Evolutionary conservation across 2,888 invertebrate species (phyloP).

Genomic region (Cosmorhoe ocellata): DNA sequence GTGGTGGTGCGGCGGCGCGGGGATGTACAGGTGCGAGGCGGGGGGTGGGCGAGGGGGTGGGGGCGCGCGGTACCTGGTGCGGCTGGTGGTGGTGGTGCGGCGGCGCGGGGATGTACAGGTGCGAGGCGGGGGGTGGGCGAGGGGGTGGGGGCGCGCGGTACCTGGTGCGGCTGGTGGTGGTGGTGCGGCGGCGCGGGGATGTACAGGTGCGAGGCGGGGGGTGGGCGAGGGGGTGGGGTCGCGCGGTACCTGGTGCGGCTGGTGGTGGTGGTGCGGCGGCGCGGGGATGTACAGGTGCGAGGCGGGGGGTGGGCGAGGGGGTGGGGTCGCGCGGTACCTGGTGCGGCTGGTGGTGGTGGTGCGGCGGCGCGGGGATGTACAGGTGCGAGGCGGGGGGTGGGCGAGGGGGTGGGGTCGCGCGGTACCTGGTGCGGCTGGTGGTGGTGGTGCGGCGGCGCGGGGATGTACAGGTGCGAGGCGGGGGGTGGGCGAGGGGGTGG

Average conservation of each 20-base stretch:
- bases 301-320: conserved; percentile 47
- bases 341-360: conserved; percentile 85
- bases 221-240: conserved; percentile 93
- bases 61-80: conserved; percentile 56
- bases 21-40: conserved; percentile 87
- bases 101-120: conserved; percentile 89
- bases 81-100: conserved; percentile 76
- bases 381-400: conserved; percentile 82
- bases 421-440: conserved; percentile 67
- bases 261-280: conserved; percentile 79
- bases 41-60: conserved; percentile 66
- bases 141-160: conserved; percentile 92
- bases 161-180: conserved; percentile 71
- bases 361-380: conserved; percentile 87
- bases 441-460: conserved; percentile 83
- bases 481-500: conserved; percentile 51
- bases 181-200: conserved; percentile 86
- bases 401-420: neutral
- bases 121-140: conserved; percentile 88
- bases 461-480: conserved; percentile 87
- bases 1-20: conserved; percentile 84
- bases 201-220: conserved; percentile 84
- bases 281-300: conserved; percentile 89
- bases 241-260: conserved; percentile 84
- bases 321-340: conserved; percentile 33